A percentile compares a stretch with the other conserved stretches of the same genome.
phyloP scores from a whole-genome alignment of 2,113 vertebrate species.

The Anhinga rufa region DNA sequence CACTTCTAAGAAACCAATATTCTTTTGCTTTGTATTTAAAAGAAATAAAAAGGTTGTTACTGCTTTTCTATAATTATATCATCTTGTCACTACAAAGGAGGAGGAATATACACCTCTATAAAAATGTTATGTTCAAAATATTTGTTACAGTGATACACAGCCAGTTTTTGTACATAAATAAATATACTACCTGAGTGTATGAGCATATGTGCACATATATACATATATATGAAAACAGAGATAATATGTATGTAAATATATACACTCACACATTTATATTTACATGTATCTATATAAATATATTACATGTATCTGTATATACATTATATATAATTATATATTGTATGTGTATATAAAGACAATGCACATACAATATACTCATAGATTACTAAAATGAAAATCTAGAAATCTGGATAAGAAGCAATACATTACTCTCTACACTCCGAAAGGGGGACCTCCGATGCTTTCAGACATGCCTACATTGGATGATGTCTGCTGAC shows the following conservation, averaged over 20 bases:
- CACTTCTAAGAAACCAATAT: neutral
- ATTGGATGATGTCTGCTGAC: neutral
- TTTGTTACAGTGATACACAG: neutral
- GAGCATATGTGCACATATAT: neutral
- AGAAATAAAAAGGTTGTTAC: neutral
- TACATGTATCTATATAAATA: neutral
- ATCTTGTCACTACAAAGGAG: conserved; percentile 13
- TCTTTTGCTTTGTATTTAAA: neutral
- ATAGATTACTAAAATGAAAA: neutral
- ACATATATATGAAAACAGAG: neutral
- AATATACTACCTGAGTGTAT: neutral
- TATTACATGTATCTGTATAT: neutral
- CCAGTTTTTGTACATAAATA: neutral
- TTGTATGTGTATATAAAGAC: neutral
- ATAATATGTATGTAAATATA: neutral
- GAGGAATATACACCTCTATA: neutral
- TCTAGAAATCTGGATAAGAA: neutral
- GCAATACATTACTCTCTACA: neutral
- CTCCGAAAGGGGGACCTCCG: neutral
- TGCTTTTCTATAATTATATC: neutral
- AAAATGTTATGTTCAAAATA: neutral
- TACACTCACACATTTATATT: neutral
- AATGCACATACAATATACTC: neutral
- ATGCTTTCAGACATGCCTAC: neutral
- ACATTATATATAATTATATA: neutral